phyloP scores from a whole-genome alignment of 2,113 vertebrate species.

The Tor tambroides region DNA sequence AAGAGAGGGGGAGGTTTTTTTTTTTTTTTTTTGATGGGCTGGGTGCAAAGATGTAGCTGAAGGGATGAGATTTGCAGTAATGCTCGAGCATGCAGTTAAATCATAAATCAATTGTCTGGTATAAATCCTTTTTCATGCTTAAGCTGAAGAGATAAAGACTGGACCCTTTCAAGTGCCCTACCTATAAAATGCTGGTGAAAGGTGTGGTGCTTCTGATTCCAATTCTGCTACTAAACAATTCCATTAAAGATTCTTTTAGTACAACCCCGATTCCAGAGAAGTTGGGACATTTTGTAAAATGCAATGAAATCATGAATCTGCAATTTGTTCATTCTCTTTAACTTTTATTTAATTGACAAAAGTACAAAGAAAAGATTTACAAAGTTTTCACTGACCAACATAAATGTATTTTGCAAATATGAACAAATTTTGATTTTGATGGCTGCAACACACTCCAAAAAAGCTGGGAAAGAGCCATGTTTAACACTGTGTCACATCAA shows the following conservation, averaged over 20 bases:
- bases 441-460: too few relatives aligned
- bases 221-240: background rate
- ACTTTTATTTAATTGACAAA: too few relatives aligned
- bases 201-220: background rate
- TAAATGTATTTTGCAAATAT: too few relatives aligned
- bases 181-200: background rate
- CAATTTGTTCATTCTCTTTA: too few relatives aligned
- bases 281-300: too few relatives aligned
- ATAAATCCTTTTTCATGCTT: background rate
- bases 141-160: background rate
- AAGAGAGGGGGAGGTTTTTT: background rate
- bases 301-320: too few relatives aligned
- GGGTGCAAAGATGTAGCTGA: background rate
- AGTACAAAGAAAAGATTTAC: too few relatives aligned
- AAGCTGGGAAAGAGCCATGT: too few relatives aligned
- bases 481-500: too few relatives aligned
- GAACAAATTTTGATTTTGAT: too few relatives aligned
- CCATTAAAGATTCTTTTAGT: background rate
- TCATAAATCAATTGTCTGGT: slow-evolving; percentile 14
- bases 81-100: background rate
- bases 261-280: too few relatives aligned
- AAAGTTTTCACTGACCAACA: too few relatives aligned
- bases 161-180: background rate
- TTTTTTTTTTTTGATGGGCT: background rate
- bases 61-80: background rate